Base-by-base conservation (phyloP, 2,888 invertebrate species). In the Melieria crassipennis region DNA sequence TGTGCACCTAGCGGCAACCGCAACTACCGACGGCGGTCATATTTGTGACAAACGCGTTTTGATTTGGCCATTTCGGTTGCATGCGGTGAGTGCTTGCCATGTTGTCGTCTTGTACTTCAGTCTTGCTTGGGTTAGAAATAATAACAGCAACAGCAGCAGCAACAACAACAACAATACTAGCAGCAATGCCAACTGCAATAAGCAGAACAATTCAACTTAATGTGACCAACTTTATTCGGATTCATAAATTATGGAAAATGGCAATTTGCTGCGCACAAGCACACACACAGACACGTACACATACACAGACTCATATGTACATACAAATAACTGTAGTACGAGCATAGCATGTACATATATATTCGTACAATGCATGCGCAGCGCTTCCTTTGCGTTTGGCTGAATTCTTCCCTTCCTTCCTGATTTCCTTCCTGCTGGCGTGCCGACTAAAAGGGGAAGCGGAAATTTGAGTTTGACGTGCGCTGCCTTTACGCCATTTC, bases 201-300 rank as follows among this genome's bases (percentile, higher is more conserved):
- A 30, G 30, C 30, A 30, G 30, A 30, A 30, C 30, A 30, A 30
- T 30, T 30, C 30, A 30, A 30, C 30, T 71, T 65, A 71, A 73
- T 71, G 69, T 70, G 68, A 71, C 67, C 68, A 65, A 58, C 69
- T 70, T 72, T 69, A 74, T 74, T 71, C 70, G 69, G 70, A 73
- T 73, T 75, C 72, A 75, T 75, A 75, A 75, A 74, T 74, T 75
- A 74, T 74, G 69, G 74, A 75, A 73, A 74, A 74, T 73, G 71
- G 71, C 74, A 75, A 75, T 75, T 74, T 75, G 66, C 64, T 62
- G 70, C 65, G 58, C 58, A 66, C 47, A 30, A 30, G 42, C 56
- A 55, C 63, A 63, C n/a, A 60, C 55, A 70, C 60, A 30, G 16
- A 43, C 56, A 55, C 58, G 58, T 9, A 55, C 55, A 70, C 60